These are phyloP conservation scores for Synanthedon andrenaeformis DNA, from an alignment of 2,888 invertebrate genomes.

Conservation along the genomic window DNA sequence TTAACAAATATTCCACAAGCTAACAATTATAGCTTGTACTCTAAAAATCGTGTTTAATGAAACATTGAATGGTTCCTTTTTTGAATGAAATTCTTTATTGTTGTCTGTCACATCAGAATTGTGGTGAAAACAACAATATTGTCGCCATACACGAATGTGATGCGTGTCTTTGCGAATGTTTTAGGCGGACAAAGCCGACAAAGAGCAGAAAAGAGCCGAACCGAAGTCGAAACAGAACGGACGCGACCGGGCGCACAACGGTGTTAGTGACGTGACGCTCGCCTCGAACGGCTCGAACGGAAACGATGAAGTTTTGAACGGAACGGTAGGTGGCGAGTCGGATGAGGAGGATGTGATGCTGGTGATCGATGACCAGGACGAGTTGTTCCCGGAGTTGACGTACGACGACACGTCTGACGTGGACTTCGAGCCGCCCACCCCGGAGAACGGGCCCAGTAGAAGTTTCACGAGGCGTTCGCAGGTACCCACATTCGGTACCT, in stretches of 20 bases:
- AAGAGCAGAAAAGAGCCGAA: slow-evolving; percentile 3
- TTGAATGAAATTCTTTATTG: too few relatives aligned
- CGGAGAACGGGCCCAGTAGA: slow-evolving; percentile 34
- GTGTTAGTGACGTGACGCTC: slow-evolving; percentile 19
- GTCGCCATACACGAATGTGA: too few relatives aligned
- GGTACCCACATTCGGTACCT: slow-evolving; percentile 34
- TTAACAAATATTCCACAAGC: too few relatives aligned
- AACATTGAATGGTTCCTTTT: too few relatives aligned
- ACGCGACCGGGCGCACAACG: slow-evolving; percentile 20
- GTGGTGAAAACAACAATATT: too few relatives aligned
- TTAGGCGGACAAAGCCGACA: neutral
- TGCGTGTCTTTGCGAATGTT: too few relatives aligned
- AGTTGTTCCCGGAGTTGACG: slow-evolving; percentile 59
- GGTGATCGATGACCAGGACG: slow-evolving; percentile 31
- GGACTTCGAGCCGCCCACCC: slow-evolving; percentile 39
- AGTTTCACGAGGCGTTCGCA: slow-evolving; percentile 57
- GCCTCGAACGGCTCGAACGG: slow-evolving; percentile 18
- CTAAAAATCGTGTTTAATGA: too few relatives aligned
- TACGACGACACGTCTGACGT: slow-evolving; percentile 55
- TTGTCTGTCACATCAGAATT: too few relatives aligned
- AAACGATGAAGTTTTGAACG: slow-evolving; percentile 18
- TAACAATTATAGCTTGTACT: too few relatives aligned
- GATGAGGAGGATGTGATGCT: slow-evolving; percentile 27
- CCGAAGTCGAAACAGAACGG: slow-evolving; percentile 37
- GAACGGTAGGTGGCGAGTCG: slow-evolving; percentile 41